Conservation (phyloP, 2,888 invertebrate genomes). For the Cheiracanthium punctorium region DNA sequence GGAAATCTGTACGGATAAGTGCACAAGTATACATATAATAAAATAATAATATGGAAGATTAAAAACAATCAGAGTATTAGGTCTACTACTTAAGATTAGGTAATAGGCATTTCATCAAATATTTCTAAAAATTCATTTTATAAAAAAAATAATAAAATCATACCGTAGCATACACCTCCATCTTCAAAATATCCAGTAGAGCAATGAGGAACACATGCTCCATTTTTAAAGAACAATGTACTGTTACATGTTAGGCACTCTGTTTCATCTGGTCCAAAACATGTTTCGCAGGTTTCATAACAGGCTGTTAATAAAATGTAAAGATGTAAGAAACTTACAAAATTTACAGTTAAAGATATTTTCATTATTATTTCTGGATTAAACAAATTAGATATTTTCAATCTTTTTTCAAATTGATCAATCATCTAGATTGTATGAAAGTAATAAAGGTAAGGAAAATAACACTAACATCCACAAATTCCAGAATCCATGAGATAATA, state of each 20-base stretch:
- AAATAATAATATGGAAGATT: too few relatives aligned
- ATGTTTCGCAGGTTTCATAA: slow-evolving; percentile 39
- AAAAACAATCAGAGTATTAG: too few relatives aligned
- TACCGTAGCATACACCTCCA: slow-evolving; percentile 43
- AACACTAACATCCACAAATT: slow-evolving; percentile 37
- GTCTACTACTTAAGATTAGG: too few relatives aligned
- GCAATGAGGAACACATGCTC: slow-evolving; percentile 52
- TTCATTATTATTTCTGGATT: not conserved
- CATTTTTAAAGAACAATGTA: slow-evolving; percentile 41
- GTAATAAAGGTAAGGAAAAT: too few relatives aligned
- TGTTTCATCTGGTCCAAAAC: slow-evolving; percentile 50
- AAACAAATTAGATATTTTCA: too few relatives aligned
- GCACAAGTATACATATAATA: too few relatives aligned
- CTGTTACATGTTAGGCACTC: slow-evolving; percentile 43
- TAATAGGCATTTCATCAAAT: too few relatives aligned
- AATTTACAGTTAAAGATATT: not conserved
- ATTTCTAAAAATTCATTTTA: too few relatives aligned
- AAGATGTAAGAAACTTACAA: too few relatives aligned
- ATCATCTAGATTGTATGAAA: not conserved
- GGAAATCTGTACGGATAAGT: too few relatives aligned
- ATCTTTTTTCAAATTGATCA: too few relatives aligned
- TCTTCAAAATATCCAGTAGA: slow-evolving; percentile 48
- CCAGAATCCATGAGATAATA: slow-evolving; percentile 36
- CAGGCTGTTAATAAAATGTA: slow-evolving; percentile 26
- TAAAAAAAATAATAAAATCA: too few relatives aligned